Conservation (phyloP, 2,113 vertebrate species). For the Sturnira hondurensis region DNA sequence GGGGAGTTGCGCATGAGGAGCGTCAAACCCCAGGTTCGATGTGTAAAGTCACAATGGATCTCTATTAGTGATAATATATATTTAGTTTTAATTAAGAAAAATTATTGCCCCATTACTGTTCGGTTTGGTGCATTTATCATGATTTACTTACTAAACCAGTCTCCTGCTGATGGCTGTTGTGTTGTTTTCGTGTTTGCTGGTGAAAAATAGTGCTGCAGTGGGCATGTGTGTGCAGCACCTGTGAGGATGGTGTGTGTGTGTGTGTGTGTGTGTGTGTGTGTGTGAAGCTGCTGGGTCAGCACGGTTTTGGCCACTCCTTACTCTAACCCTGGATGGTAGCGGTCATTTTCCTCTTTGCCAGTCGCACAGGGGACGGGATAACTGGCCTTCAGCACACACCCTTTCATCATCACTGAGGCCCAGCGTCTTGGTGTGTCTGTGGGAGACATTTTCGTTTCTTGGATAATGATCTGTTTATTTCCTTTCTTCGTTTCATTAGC, state of each 20-base stretch:
- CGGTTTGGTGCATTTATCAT: background rate
- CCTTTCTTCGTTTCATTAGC: background rate
- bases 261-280: background rate
- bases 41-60: background rate
- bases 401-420: background rate
- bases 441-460: slow-evolving; percentile 5
- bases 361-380: background rate
- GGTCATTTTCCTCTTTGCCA: background rate
- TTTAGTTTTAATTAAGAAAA: background rate
- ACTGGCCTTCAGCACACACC: background rate
- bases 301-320: background rate
- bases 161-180: background rate
- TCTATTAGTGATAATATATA: background rate
- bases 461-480: background rate
- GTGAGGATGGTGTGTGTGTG: background rate
- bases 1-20: background rate
- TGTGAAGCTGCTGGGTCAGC: background rate
- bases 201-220: background rate
- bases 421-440: background rate
- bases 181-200: background rate
- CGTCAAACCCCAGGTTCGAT: background rate
- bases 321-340: background rate
- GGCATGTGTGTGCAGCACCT: background rate
- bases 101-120: background rate
- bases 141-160: background rate